phyloP scores from a whole-genome alignment of 2,113 vertebrate species.

The Ia io region DNA sequence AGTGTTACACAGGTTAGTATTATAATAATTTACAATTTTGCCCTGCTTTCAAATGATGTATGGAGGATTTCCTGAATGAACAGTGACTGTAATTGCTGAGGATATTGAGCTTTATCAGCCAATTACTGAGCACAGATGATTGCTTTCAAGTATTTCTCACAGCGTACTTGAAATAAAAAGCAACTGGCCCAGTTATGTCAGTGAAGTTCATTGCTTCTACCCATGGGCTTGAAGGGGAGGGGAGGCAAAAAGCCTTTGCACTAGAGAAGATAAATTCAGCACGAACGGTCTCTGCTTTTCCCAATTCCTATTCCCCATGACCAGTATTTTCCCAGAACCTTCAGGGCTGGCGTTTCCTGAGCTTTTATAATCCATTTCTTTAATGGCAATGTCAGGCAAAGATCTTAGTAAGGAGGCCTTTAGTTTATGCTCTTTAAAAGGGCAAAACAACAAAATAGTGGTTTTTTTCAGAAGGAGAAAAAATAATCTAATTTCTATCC shows the following conservation, averaged over 20 bases:
- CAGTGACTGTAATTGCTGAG: constrained; percentile 47
- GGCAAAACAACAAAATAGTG: constrained; percentile 20
- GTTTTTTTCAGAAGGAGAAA: constrained; percentile 36
- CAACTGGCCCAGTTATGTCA: constrained; percentile 63
- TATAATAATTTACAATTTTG: constrained; percentile 71
- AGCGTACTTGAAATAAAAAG: constrained; percentile 68
- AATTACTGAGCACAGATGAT: constrained; percentile 68
- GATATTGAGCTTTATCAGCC: constrained; percentile 65
- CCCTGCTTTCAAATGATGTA: constrained; percentile 67
- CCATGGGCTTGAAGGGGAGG: constrained; percentile 61
- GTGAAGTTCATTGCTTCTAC: constrained; percentile 64
- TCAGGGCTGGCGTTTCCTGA: constrained; percentile 1
- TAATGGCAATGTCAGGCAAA: constrained; percentile 49
- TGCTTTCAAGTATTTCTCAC: constrained; percentile 62
- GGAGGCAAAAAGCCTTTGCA: constrained; percentile 55
- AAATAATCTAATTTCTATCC: constrained; percentile 20
- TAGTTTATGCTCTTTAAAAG: constrained; percentile 46
- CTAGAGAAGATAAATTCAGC: constrained; percentile 71
- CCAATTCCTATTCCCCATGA: constrained; percentile 52
- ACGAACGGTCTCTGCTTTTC: constrained; percentile 46
- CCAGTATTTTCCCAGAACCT: constrained; percentile 19
- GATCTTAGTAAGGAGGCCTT: constrained; percentile 33
- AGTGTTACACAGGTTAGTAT: constrained; percentile 49
- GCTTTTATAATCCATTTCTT: constrained; percentile 69
- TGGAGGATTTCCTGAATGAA: constrained; percentile 71